Conservation (phyloP, 2,797 vertebrate species). For the Todus mexicanus region DNA sequence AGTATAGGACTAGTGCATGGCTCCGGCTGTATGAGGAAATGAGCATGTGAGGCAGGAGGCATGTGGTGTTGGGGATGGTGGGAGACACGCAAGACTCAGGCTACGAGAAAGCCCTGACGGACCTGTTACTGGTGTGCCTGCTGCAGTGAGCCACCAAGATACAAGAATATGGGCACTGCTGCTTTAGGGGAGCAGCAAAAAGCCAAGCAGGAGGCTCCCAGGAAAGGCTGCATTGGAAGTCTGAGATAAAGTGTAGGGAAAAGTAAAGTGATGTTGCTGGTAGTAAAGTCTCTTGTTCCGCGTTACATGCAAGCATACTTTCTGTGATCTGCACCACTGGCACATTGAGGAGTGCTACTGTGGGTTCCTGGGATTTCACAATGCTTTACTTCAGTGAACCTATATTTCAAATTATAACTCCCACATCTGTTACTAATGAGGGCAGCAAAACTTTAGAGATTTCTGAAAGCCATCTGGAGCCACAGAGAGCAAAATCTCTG, state of each 20-base stretch:
- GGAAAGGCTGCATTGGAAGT: not conserved
- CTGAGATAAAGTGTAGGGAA: not conserved
- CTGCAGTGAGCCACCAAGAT: accelerated
- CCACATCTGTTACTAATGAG: constrained; percentile 44
- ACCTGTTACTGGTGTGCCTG: accelerated
- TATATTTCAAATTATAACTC: constrained; percentile 9
- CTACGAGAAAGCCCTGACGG: not conserved
- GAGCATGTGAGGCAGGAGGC: not conserved
- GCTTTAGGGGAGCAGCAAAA: not conserved
- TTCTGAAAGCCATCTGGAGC: constrained; percentile 47
- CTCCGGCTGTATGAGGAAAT: not conserved
- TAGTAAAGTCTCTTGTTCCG: not conserved
- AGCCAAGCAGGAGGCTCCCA: not conserved
- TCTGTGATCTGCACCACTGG: not conserved
- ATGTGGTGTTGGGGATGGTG: accelerated
- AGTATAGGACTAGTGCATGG: accelerated
- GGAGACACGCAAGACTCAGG: accelerated
- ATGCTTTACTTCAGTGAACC: constrained; percentile 7
- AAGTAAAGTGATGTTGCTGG: not conserved
- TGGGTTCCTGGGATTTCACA: not conserved
- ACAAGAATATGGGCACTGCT: accelerated
- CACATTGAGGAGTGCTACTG: not conserved
- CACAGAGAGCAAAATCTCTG: constrained; percentile 4
- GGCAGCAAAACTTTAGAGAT: constrained; percentile 38
- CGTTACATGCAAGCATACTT: not conserved